Evolutionary conservation across 2,888 invertebrate species (phyloP), one percentile per base, ranked within the genome.

Genomic region (Dicyrtomina minuta): DNA sequence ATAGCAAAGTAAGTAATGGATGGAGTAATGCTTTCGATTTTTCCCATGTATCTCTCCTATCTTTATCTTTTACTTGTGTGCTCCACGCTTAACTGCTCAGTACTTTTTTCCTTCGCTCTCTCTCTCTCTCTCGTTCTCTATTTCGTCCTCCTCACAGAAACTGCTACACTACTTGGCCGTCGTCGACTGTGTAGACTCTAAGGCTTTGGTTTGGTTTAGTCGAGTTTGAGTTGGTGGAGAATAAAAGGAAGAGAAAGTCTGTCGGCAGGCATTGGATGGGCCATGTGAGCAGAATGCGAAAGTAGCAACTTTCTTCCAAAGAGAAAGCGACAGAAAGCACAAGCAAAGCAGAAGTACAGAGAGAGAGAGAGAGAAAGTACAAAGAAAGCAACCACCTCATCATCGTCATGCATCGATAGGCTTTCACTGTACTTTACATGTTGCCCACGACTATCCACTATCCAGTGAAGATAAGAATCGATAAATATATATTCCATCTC

Each of bases 231-330:
- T n/a, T 15, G 17, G 46, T 46, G 13, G 15, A 46, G 46, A 46
- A 46, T 51, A 51, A n/a, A 51, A 53, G 55, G 65, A 46, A 60
- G n/a, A 60, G 53, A 64, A 70, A 65, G 61, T 41, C 61, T 61
- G 20, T 64, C 64, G 64, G 17, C 56, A 27, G 20, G 55, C 65
- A 61, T 61, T 41, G 13, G 27, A 58, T 33, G 33, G 26, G 6
- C 22, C 22, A 24, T 22, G 53, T 53, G 26, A 22, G 53, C 22
- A 53, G 53, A 53, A 15, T 56, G 33, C 33, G 1, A 27, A 27
- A 56, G 15, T 17, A 22, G 24, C 15, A 58, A 58, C 56, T 58
- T 56, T 51, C 66, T 60, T 20, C 44, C 20, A 33, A 33, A 33
- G 41, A 62, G 53, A 33, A 33, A 33, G 41, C 51, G 53, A 67